These are phyloP conservation scores for Megaustenia siamemsis DNA, from an alignment of 2,888 invertebrate genomes.

Conservation along the genomic window DNA sequence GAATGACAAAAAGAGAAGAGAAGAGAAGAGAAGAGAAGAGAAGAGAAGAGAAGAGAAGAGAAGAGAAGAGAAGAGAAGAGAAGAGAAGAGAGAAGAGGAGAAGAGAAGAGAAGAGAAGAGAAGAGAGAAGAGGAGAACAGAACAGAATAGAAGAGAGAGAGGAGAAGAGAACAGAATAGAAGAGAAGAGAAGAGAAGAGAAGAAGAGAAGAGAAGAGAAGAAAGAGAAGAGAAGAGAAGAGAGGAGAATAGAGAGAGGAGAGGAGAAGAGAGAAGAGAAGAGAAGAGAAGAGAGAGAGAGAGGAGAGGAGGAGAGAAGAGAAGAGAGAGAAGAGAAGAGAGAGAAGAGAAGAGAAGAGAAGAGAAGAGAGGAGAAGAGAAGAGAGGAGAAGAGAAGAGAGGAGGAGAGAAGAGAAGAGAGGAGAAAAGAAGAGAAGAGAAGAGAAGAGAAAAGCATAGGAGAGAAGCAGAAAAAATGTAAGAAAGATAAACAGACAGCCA, in stretches of 20 bases:
- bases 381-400: neutral
- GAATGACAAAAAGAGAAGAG: neutral
- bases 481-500: too few species aligned
- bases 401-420: neutral
- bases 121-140: neutral
- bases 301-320: neutral
- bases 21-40: too few species aligned
- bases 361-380: neutral
- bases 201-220: neutral
- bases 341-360: neutral
- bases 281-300: neutral
- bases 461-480: neutral
- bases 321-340: too few species aligned
- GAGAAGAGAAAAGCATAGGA: neutral
- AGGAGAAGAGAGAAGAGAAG: neutral
- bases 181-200: too few species aligned
- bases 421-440: neutral
- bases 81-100: neutral
- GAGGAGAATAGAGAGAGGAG: neutral
- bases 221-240: neutral
- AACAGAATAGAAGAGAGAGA: too few species aligned
- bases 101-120: neutral
- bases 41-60: too few species aligned
- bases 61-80: neutral
- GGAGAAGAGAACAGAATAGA: too few species aligned